Conservation (phyloP, 2,113 vertebrate genomes). For the Toxotes chatareus region DNA sequence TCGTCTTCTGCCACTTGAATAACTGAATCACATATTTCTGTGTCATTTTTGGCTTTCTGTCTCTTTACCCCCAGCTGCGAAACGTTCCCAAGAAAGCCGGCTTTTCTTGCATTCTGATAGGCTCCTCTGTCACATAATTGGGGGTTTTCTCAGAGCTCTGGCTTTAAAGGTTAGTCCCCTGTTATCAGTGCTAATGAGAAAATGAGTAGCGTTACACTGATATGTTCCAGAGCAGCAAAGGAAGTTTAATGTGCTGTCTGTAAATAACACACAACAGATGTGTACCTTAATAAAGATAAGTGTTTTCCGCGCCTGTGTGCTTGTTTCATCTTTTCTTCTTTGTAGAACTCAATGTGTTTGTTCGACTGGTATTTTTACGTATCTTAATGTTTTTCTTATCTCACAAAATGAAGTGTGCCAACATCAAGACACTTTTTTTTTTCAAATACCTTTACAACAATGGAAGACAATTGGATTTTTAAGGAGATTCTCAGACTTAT, state of each 20-base stretch:
- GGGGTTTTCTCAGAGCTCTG: constrained; percentile 61
- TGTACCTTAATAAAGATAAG: constrained; percentile 32
- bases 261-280: constrained; percentile 65
- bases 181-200: constrained; percentile 78
- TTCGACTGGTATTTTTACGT: not conserved
- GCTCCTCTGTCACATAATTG: constrained; percentile 74
- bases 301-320: constrained; percentile 5
- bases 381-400: constrained; percentile 17
- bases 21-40: constrained; percentile 49
- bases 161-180: constrained; percentile 72
- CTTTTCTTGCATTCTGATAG: constrained; percentile 57
- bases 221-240: constrained; percentile 46
- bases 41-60: constrained; percentile 50
- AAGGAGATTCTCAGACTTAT: constrained; percentile 21
- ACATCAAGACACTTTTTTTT: not conserved
- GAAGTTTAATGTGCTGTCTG: constrained; percentile 56
- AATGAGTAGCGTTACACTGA: constrained; percentile 65
- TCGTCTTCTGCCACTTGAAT: constrained; percentile 36
- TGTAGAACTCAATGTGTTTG: not conserved
- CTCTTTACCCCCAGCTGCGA: constrained; percentile 66
- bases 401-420: not conserved
- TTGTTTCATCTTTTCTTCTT: constrained; percentile 27
- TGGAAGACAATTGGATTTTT: constrained; percentile 15
- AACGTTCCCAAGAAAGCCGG: constrained; percentile 24
- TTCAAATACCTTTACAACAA: constrained; percentile 4